phyloP scores from a whole-genome alignment of 2,797 vertebrate genomes.

The Furcifer pardalis region DNA sequence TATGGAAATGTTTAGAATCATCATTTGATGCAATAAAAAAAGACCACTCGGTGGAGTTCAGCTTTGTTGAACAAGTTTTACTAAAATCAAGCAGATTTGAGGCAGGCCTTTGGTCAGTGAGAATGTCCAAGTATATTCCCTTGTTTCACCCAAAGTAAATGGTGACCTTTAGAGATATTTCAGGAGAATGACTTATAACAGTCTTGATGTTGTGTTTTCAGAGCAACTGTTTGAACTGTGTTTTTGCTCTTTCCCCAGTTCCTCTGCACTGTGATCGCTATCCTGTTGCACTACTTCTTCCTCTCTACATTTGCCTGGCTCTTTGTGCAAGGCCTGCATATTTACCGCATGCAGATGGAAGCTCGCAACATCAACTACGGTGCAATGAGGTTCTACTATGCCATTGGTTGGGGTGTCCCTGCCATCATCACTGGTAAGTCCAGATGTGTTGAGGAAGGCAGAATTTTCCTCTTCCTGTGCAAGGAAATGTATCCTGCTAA shows the following conservation, averaged over 20 bases:
- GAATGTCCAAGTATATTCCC: neutral
- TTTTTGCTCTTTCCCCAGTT: conserved; percentile 79
- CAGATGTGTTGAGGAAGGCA: conserved; percentile 2
- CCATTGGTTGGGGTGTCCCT: conserved; percentile 96
- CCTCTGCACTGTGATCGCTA: conserved; percentile 94
- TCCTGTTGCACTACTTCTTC: conserved; percentile 98
- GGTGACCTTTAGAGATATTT: too few relatives aligned
- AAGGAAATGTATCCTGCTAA: neutral
- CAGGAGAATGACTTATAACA: neutral
- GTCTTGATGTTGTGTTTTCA: neutral
- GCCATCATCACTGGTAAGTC: conserved; percentile 92
- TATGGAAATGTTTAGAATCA: neutral
- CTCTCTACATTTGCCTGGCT: conserved; percentile 97
- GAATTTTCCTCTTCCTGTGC: too few relatives aligned
- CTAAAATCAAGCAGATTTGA: neutral
- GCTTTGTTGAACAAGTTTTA: too few relatives aligned
- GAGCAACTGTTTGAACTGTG: conserved; percentile 5
- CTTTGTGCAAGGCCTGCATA: conserved; percentile 95
- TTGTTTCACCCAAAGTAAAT: neutral
- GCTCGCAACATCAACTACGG: conserved; percentile 94
- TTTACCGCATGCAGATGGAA: conserved; percentile 98
- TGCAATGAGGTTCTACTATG: conserved; percentile 98
- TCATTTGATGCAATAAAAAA: neutral
- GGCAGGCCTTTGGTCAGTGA: neutral
- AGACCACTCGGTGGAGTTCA: neutral